phyloP scores from a whole-genome alignment of 2,888 invertebrate genomes.

The Geotrupes spiniger region DNA sequence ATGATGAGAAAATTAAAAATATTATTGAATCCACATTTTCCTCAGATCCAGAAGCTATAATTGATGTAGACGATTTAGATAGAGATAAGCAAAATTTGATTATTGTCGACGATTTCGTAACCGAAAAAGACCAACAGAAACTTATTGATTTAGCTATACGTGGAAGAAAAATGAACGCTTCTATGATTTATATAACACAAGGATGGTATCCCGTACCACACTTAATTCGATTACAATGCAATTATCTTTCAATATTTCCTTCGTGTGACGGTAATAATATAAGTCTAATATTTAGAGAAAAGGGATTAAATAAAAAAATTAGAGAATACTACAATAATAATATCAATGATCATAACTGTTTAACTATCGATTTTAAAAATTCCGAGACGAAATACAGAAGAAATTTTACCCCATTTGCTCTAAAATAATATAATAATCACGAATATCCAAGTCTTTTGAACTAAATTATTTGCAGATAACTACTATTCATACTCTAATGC shows the following conservation, averaged over 20 bases:
- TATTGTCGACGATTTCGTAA: conserved; percentile 4
- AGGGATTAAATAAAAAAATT: too few relatives aligned
- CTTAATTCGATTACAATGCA: conserved; percentile 15
- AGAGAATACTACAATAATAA: too few relatives aligned
- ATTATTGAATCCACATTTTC: conserved; percentile 2
- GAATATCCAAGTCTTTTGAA: too few relatives aligned
- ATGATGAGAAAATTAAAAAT: conserved; percentile 10
- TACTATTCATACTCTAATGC: too few relatives aligned
- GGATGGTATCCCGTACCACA: conserved; percentile 15
- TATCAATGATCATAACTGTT: conserved; percentile 9
- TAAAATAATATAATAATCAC: too few relatives aligned
- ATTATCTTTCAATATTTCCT: conserved; percentile 17
- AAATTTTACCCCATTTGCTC: too few relatives aligned
- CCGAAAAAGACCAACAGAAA: conserved; percentile 8
- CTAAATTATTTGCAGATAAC: too few relatives aligned
- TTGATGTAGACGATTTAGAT: conserved; percentile 8
- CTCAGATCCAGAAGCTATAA: too few relatives aligned
- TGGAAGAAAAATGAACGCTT: conserved; percentile 8
- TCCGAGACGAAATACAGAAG: conserved; percentile 13
- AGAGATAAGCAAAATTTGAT: conserved; percentile 6
- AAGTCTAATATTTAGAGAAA: too few relatives aligned
- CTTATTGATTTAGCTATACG: conserved; percentile 6
- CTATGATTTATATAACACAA: conserved; percentile 19
- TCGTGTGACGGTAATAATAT: conserved; percentile 16
- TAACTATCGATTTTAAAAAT: conserved; percentile 17